A percentile compares a stretch with the other conserved stretches of the same genome.
These are phyloP conservation scores for Potorous gilbertii DNA, from an alignment of 2,797 vertebrate species.

Conservation along the genomic window DNA sequence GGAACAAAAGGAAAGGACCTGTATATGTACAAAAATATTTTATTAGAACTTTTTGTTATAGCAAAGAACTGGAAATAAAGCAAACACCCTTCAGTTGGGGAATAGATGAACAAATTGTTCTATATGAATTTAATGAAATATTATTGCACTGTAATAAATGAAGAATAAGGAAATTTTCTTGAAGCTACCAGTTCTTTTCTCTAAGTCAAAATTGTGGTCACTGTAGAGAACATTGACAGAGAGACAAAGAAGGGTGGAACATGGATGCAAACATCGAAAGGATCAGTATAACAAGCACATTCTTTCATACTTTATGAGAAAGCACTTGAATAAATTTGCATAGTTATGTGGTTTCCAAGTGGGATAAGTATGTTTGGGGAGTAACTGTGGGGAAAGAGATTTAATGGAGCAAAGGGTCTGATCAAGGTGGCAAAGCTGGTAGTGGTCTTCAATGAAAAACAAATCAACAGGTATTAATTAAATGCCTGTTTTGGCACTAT, in stretches of 20 bases:
- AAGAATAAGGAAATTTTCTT: not conserved
- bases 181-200: not conserved
- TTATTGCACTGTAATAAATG: not conserved
- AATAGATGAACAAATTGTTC: not conserved
- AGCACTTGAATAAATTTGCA: slow-evolving; percentile 24
- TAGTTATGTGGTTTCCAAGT: slow-evolving; percentile 29
- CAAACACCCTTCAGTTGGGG: not conserved
- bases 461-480: not conserved
- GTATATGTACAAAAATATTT: not conserved
- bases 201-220: not conserved
- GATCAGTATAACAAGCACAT: not conserved
- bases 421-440: slow-evolving; percentile 31
- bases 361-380: not conserved
- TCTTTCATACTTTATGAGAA: slow-evolving; percentile 14
- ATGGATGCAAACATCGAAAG: not conserved
- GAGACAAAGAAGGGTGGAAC: not conserved
- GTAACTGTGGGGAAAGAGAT: not conserved
- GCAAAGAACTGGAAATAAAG: not conserved
- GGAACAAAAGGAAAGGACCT: not conserved
- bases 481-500: slow-evolving; percentile 13
- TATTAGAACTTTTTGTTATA: not conserved
- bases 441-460: slow-evolving; percentile 32
- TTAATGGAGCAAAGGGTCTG: slow-evolving; percentile 3
- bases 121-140: not conserved
- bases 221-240: not conserved